A percentile compares a stretch with the other conserved stretches of the same genome.
phyloP scores from a whole-genome alignment of 30 jellyfish, hydroid and myxozoan species.

The Cassiopea andromeda region DNA sequence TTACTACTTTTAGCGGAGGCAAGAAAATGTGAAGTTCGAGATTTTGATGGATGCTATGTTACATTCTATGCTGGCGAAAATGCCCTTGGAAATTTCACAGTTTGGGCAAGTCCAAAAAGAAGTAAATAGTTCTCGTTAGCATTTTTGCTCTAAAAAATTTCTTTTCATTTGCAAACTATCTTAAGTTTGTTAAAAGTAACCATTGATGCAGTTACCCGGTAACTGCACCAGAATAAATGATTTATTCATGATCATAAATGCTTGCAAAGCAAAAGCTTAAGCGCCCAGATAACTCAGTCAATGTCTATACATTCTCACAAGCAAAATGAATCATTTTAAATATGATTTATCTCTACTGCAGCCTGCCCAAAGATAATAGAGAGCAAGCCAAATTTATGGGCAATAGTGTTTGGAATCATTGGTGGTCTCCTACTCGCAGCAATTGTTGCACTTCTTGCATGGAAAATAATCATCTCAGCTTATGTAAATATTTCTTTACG shows the following conservation, averaged over 20 bases:
- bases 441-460: constrained; percentile 82
- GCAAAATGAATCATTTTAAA: neutral
- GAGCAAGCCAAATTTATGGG: constrained; percentile 82
- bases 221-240: no score
- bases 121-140: constrained; percentile 18
- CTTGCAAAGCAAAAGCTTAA: no score
- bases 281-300: neutral
- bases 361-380: constrained; percentile 74
- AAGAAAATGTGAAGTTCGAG: constrained; percentile 68
- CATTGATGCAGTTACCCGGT: no score
- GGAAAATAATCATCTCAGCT: constrained; percentile 93
- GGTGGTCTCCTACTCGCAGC: constrained; percentile 94
- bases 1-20: constrained; percentile 22
- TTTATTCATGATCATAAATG: no score
- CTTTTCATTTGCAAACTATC: no score
- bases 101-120: constrained; percentile 76
- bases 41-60: constrained; percentile 76
- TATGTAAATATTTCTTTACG: constrained; percentile 65
- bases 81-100: constrained; percentile 71
- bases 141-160: neutral
- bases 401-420: constrained; percentile 94
- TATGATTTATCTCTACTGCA: neutral
- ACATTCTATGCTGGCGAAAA: constrained; percentile 76
- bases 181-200: no score
- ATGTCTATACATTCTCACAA: neutral